phyloP scores from a whole-genome alignment of 1,140 invertebrate species.

The Trachymyrmex septentrionalis region DNA sequence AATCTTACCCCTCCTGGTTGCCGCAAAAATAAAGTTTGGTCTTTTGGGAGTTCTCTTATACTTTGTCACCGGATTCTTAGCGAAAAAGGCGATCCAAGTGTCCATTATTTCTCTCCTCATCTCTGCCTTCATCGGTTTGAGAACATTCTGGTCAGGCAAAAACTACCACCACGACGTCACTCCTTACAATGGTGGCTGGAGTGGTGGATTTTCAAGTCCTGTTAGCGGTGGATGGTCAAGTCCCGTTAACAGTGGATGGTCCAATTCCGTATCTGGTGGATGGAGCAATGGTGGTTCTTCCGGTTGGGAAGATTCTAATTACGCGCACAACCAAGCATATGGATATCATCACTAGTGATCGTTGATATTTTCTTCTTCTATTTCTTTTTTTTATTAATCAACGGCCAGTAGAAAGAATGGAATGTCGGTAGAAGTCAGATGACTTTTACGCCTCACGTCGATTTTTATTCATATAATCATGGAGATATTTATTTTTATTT shows the following conservation, averaged over 20 bases:
- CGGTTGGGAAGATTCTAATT: conserved; percentile 79
- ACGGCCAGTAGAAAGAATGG: conserved; percentile 15
- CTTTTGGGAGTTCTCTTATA: conserved; percentile 87
- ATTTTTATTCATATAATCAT: background rate
- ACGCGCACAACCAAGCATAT: conserved; percentile 79
- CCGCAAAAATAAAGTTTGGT: conserved; percentile 88
- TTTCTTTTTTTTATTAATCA: background rate
- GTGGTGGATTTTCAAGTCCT: conserved; percentile 82
- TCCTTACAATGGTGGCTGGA: conserved; percentile 82
- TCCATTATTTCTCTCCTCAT: conserved; percentile 89
- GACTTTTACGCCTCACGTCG: background rate
- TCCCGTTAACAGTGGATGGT: conserved; percentile 79
- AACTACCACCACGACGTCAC: conserved; percentile 79
- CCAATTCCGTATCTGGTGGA: conserved; percentile 77
- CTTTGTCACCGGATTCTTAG: conserved; percentile 88
- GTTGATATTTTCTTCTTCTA: background rate
- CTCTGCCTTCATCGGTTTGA: conserved; percentile 88
- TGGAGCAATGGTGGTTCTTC: conserved; percentile 80
- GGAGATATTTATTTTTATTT: conserved; percentile 83
- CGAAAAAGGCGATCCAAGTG: conserved; percentile 90
- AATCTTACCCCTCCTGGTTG: conserved; percentile 88
- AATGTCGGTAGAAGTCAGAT: conserved; percentile 50
- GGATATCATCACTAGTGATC: conserved; percentile 73
- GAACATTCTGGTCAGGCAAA: conserved; percentile 85
- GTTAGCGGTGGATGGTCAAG: conserved; percentile 82